Conservation (phyloP, 2,113 vertebrate genomes). For the Aspidoscelis tigris region DNA sequence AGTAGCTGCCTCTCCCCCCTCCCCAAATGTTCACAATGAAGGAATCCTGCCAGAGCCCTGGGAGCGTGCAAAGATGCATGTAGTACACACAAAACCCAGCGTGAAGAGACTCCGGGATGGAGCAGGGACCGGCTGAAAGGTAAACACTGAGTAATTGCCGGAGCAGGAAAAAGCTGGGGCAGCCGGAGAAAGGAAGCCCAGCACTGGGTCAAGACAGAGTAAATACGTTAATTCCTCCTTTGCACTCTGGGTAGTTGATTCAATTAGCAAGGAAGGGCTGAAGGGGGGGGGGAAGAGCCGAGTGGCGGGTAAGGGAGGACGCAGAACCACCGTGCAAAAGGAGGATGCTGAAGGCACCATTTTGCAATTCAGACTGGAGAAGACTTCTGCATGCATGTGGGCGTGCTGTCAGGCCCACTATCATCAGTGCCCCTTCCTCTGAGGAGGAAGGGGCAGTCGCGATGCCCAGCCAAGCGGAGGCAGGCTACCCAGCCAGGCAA, state of each 20-base stretch:
- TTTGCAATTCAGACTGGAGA: neutral
- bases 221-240: constrained; percentile 36
- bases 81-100: constrained; percentile 24
- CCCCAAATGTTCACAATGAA: neutral
- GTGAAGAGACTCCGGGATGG: constrained; percentile 10
- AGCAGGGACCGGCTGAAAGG: constrained; percentile 32
- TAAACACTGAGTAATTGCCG: constrained; percentile 35
- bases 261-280: constrained; percentile 11
- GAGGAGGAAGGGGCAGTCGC: no score
- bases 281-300: neutral
- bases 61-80: constrained; percentile 1
- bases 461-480: no score
- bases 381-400: neutral
- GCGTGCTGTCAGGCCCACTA: no score
- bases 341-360: neutral
- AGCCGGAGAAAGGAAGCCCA: neutral
- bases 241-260: constrained; percentile 4
- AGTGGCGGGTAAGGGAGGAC: neutral
- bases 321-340: neutral
- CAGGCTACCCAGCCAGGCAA: no score
- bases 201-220: constrained; percentile 22
- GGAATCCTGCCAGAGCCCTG: neutral
- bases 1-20: neutral
- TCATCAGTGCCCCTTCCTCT: no score
- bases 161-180: constrained; percentile 21